Base-by-base conservation (phyloP, 2,113 vertebrate species). In the Eublepharis macularius region DNA sequence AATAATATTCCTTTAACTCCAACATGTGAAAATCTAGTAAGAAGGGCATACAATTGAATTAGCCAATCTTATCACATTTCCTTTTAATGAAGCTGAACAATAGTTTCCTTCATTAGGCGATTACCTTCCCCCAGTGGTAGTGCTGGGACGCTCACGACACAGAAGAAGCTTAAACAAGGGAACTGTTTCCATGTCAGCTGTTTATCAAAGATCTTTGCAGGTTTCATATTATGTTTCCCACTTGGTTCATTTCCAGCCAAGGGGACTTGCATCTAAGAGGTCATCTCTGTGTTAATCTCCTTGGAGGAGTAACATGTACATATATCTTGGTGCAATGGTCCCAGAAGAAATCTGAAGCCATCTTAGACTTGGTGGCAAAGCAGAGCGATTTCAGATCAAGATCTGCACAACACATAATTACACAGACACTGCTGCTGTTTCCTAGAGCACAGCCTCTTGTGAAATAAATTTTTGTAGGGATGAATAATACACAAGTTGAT, bases 41-140 rank as follows among this genome's bases (percentile, higher is more conserved):
- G 95, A 95, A 84, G 86, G 93, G 93, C 87, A 21, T 57, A 43
- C 95, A 96, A 96, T 95, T 96, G 93, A 96, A 95, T 95, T 96
- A 91, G 90, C 91, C 93, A 89, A 91, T 96, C 93, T 96, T 96
- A 96, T 96, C 95, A 95, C 95, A 96, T 96, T 96, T 94, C 95
- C 95, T 95, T 95, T 95, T 96, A 96, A 96, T 96, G 96, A 96
- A 97, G 96, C 95, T 88, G 94, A 97, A 95, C 95, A 95, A 95
- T 95, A 94, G 93, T 95, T 96, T 96, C 93, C 94, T 96, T 96
- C 94, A 94, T 96, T 95, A 93, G 86, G 89, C 95, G 96, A 95
- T 95, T 95, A 94, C 94, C 93, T 96, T 94, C 94, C 94, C 65
- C 95, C 95, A 92, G 86, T 90, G 93, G 95, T 91, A 94, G 92